Evolutionary conservation across 2,113 vertebrate genomes (phyloP).

Genomic region (Eonycteris spelaea): DNA sequence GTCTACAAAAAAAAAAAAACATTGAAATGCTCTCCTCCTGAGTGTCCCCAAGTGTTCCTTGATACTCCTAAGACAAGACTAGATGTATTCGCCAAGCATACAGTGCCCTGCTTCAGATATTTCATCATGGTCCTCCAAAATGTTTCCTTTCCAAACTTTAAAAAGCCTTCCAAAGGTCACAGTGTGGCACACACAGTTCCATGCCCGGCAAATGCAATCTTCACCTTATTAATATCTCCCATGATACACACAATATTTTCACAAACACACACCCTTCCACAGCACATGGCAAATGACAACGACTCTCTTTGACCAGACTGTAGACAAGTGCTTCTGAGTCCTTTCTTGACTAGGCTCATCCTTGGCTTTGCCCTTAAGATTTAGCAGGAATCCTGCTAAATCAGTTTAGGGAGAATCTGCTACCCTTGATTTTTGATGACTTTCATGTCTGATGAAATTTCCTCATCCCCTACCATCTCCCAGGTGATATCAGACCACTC

Average conservation of each 20-base stretch:
- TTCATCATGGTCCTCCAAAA: background rate
- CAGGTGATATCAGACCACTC: background rate
- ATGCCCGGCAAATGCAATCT: too few species aligned
- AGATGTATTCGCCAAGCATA: background rate
- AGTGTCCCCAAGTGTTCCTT: background rate
- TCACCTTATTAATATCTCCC: background rate
- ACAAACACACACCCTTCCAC: background rate
- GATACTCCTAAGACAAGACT: background rate
- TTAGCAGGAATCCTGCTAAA: background rate
- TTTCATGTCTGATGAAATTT: background rate
- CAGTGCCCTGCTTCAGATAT: background rate
- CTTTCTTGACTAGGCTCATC: background rate
- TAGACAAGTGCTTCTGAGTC: background rate
- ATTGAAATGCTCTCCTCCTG: background rate
- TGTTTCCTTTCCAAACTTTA: background rate
- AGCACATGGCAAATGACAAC: background rate
- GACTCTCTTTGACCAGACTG: background rate
- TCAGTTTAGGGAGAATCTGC: background rate
- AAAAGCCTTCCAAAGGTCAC: background rate
- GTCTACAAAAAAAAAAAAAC: background rate
- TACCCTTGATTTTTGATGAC: background rate
- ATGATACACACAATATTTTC: background rate
- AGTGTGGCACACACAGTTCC: background rate
- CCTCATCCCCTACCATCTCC: too few species aligned
- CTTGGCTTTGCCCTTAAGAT: background rate